These are phyloP conservation scores for Sinella curviseta DNA, from an alignment of 1,140 invertebrate species.

Conservation along the genomic window DNA sequence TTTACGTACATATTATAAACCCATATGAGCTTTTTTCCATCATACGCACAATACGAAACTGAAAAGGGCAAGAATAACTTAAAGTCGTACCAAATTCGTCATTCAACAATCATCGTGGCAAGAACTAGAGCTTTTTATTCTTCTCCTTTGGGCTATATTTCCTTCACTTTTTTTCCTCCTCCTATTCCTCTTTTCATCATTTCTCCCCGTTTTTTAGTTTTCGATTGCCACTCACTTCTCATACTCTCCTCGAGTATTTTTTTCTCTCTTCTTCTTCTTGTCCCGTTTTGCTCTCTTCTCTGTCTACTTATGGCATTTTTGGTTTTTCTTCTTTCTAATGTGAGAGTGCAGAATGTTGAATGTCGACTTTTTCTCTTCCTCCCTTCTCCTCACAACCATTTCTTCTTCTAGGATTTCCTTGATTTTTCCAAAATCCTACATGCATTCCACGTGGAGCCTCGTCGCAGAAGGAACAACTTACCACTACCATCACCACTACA, in stretches of 20 bases:
- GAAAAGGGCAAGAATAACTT: conserved; percentile 2
- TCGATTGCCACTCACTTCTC: background rate
- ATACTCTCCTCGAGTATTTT: background rate
- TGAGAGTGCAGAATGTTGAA: background rate
- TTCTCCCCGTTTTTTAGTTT: background rate
- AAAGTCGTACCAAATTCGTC: background rate
- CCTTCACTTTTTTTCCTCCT: conserved; percentile 4
- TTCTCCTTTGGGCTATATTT: conserved; percentile 10
- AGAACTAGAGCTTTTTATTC: background rate
- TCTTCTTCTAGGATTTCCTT: conserved; percentile 1
- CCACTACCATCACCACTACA: no score
- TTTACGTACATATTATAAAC: no score
- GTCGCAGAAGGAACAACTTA: no score
- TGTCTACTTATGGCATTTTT: conserved; percentile 13
- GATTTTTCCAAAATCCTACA: conserved; percentile 14
- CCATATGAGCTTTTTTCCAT: background rate
- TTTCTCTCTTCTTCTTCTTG: background rate
- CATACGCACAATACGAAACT: background rate
- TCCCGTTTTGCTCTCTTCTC: background rate
- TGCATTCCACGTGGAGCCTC: background rate
- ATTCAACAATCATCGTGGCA: conserved; percentile 16
- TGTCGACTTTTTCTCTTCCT: background rate
- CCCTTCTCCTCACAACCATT: background rate
- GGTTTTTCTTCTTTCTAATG: conserved; percentile 1
- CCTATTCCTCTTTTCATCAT: conserved; percentile 13